Evolutionary conservation across 2,888 invertebrate genomes (phyloP), one percentile per base, ranked within the genome.

Genomic region (Nyleta sp.): DNA sequence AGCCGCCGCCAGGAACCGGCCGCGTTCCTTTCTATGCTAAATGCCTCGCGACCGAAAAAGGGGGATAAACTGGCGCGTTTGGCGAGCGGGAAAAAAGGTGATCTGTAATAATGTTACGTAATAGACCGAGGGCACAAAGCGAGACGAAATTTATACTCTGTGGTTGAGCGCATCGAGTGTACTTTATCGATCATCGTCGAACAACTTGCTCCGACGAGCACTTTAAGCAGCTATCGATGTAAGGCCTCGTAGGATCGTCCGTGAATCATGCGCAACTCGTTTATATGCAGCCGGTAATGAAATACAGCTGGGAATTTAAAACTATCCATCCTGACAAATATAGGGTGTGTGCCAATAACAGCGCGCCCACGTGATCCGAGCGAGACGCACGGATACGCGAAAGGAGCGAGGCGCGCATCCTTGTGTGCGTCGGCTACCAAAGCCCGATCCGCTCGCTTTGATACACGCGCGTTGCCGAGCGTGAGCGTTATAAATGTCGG

Each of bases 291-390:
- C 60, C 53, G 60, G 74, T 74, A 74, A 74, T 74, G 74, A 74
- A 74, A 74, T 74, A 74, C 68, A 68, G 60, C 60, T 59, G 60
- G 67, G 74, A 67, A 74, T 74, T 74, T 68, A 74, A 74, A 74
- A 75, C 75, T 75, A 75, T 75, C 75, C 68, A 70, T 68, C 60
- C 75, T 62, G 68, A 70, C 75, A 70, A 75, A 75, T 75, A 75
- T 75, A 75, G 75, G 68, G 60, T 75, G 75, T 68, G 65, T 48
- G 75, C 67, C 74, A 67, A 67, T 74, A 74, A 67, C 67, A 67
- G 60, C 74, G 67, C 74, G 74, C 74, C 74, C 60, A 74, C 74
- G 67, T 67, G 59, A 59, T 65, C 22, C 42, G 15, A 48, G 40
- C 28, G 22, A 28, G 60, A 40, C 10, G 31, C 44, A 46, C 18